Evolutionary conservation across 2,888 invertebrate genomes (phyloP).

Genomic region (Drosophila peninsularis): DNA sequence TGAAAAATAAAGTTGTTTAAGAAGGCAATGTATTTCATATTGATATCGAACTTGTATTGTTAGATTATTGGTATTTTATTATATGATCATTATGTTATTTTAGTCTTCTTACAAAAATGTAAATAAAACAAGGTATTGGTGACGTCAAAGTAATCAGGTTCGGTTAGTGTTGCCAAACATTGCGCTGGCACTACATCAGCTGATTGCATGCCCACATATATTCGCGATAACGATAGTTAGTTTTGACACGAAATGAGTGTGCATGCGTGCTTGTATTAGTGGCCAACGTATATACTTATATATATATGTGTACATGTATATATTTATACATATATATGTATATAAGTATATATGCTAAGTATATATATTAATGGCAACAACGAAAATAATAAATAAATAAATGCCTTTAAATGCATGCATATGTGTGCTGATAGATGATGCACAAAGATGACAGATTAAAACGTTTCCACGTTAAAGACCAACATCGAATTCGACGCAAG

Average conservation of each 20-base stretch:
- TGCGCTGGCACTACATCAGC: conserved; percentile 23
- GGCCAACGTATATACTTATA: conserved; percentile 19
- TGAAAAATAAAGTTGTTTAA: neutral
- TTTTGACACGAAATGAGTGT: conserved; percentile 36
- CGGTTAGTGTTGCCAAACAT: conserved; percentile 24
- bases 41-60: accelerated
- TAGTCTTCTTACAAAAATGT: neutral
- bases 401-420: conserved; percentile 48
- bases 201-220: conserved; percentile 15
- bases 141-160: neutral
- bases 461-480: conserved; percentile 31
- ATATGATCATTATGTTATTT: neutral
- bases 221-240: conserved; percentile 37
- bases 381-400: conserved; percentile 69
- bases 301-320: conserved; percentile 9
- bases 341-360: conserved; percentile 14
- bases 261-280: conserved; percentile 35
- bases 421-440: conserved; percentile 59
- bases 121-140: neutral
- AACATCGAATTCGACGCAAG: conserved; percentile 15
- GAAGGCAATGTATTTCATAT: neutral
- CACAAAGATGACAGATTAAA: conserved; percentile 60
- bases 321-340: conserved; percentile 20
- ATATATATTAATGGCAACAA: conserved; percentile 45
- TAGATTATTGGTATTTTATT: no score